Evolutionary conservation across 2,797 vertebrate species (phyloP), one percentile per base, ranked within the genome.

Genomic region (Rhodeus uyekii): DNA sequence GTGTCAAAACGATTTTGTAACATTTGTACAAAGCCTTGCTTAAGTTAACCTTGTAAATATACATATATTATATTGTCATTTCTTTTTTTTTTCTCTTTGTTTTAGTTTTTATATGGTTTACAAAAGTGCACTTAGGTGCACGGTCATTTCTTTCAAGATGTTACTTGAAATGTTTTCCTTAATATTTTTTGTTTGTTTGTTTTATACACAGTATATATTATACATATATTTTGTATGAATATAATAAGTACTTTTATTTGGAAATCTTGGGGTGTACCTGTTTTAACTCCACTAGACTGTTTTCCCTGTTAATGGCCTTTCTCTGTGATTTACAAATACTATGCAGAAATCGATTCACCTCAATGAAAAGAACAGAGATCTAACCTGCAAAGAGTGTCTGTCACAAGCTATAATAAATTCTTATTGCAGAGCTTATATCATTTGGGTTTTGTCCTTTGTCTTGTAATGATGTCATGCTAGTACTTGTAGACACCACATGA

Each of bases 21-120:
- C 92, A 94, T 95, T 95, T 95, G 94, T 95, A 95, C 90, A 95
- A 92, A 95, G 91, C 91, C 91, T 94, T 94, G 92, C 93, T 94
- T 82, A 95, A 95, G 92, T 95, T 95, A 95, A 95, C 93, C 93
- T 83, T 94, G 92, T 95, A 95, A 92, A 95, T 95, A 94, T 90
- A 89, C 92, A 93, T 92, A 92, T 91, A 92, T 85, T 88, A 91
- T 91, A 90, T 92, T 87, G 87, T 91, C 79, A 78, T 90, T 88
- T 93, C 92, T 90, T 87, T 92, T 93, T 91, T 89, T 90, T 87
- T 55, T 79, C 74, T 34, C 76, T 82, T 69, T 77, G 8, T 44
- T 81, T 85, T 72, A 80, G 38, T 83, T 92, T 95, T 92, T 93
- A 90, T 92, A 93, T 92, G 92, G 94, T 95, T 95, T 95, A 95